phyloP scores from a whole-genome alignment of 1,140 invertebrate species.

The Listronotus bonariensis region DNA sequence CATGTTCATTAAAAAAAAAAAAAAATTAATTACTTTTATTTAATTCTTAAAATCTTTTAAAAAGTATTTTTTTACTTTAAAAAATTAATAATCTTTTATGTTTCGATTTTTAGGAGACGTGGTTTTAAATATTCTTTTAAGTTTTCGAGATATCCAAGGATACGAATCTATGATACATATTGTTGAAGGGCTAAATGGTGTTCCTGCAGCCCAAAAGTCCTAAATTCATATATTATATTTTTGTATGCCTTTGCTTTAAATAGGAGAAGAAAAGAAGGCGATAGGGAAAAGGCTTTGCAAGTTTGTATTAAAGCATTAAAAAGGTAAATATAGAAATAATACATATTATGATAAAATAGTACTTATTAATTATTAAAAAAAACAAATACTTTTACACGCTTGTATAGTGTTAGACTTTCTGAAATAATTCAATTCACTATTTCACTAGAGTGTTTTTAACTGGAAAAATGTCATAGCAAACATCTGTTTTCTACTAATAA shows the following conservation, averaged over 20 bases:
- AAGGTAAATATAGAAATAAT: conserved; percentile 57
- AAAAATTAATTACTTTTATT: no score
- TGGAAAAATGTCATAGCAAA: no score
- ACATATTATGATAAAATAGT: no score
- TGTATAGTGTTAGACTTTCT: no score
- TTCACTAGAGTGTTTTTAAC: no score
- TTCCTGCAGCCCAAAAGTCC: conserved; percentile 89
- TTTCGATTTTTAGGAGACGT: conserved; percentile 69
- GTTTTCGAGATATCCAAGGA: conserved; percentile 92
- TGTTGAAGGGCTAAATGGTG: conserved; percentile 92
- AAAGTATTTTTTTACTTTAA: no score
- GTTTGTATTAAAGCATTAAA: conserved; percentile 89
- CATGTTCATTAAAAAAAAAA: no score
- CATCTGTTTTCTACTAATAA: no score
- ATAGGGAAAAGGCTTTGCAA: conserved; percentile 89
- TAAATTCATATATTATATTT: conserved; percentile 89
- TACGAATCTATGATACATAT: conserved; percentile 98
- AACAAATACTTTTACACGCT: no score
- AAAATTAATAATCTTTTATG: not conserved
- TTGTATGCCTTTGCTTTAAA: conserved; percentile 97
- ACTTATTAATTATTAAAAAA: no score
- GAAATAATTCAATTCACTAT: no score
- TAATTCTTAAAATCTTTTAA: no score
- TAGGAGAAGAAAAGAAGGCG: conserved; percentile 89
- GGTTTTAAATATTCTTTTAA: conserved; percentile 89